phyloP scores from a whole-genome alignment of 2,888 invertebrate genomes.

The Frankliniella intonsa region DNA sequence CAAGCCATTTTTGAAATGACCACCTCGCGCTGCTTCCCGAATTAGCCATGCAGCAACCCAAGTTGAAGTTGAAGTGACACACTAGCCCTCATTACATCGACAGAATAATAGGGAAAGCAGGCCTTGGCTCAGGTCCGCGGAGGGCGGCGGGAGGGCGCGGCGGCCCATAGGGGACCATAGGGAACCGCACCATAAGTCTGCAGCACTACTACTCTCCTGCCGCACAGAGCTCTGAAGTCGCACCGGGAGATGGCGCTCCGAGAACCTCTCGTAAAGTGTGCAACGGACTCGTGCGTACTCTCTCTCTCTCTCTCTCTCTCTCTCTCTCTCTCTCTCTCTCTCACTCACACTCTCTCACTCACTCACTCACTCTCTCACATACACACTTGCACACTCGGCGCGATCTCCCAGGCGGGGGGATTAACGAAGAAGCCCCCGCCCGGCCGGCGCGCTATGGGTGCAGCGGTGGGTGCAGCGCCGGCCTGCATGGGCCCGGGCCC shows the following conservation, averaged over 20 bases:
- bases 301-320: slow-evolving; percentile 12
- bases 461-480: no score
- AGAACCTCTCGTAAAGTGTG: not conserved
- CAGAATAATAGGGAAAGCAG: no score
- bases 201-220: not conserved
- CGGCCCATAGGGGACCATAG: no score
- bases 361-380: not conserved
- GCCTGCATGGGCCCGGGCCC: no score
- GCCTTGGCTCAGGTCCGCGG: not conserved
- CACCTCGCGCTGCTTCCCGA: no score
- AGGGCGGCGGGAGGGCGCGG: not conserved
- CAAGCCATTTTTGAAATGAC: no score
- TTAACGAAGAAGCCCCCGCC: slow-evolving; percentile 1
- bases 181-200: not conserved
- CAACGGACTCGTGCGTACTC: not conserved
- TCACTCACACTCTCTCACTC: slow-evolving; percentile 10
- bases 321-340: slow-evolving; percentile 25
- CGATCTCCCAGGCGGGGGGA: not conserved
- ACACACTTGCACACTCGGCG: not conserved
- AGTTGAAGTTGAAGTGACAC: no score
- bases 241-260: not conserved
- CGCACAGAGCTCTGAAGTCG: not conserved
- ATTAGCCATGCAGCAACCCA: no score
- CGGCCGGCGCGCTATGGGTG: not conserved
- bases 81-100: no score